A percentile compares a stretch with the other conserved stretches of the same genome.
Conservation (phyloP, 2,113 vertebrate genomes). For the Lampris incognitus region DNA sequence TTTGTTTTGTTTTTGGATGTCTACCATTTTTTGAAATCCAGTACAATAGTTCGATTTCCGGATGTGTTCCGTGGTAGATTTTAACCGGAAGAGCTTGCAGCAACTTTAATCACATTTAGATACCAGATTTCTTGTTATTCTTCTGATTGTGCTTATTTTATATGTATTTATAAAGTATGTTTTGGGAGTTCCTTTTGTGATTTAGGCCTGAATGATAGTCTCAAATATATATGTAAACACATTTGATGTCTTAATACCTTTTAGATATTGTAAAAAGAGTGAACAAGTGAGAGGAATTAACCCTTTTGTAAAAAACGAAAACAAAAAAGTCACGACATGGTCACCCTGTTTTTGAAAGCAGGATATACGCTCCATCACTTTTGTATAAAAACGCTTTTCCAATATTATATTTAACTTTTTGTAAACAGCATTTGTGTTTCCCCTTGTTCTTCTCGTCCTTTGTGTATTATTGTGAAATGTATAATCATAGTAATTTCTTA, state of each 20-base stretch:
- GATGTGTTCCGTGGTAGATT: slow-evolving; percentile 75
- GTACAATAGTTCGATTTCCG: slow-evolving; percentile 66
- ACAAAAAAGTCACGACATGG: slow-evolving; percentile 49
- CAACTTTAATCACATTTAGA: slow-evolving; percentile 78
- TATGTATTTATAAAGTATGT: slow-evolving; percentile 84
- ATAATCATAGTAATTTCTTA: slow-evolving; percentile 82
- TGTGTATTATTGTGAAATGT: slow-evolving; percentile 84
- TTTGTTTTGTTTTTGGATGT: slow-evolving; percentile 29
- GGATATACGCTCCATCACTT: slow-evolving; percentile 75
- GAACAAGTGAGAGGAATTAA: slow-evolving; percentile 71
- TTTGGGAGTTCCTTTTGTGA: slow-evolving; percentile 79
- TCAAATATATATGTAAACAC: slow-evolving; percentile 80
- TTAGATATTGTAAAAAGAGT: slow-evolving; percentile 85
- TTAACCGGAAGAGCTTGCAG: slow-evolving; percentile 76
- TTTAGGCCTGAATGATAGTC: slow-evolving; percentile 83
- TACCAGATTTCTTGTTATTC: slow-evolving; percentile 75
- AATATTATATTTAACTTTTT: slow-evolving; percentile 84
- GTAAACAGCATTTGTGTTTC: slow-evolving; percentile 79
- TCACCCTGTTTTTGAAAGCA: slow-evolving; percentile 75
- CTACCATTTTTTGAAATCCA: slow-evolving; percentile 43
- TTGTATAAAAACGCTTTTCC: slow-evolving; percentile 81
- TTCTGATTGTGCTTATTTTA: slow-evolving; percentile 81
- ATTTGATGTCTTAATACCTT: slow-evolving; percentile 86
- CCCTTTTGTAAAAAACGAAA: slow-evolving; percentile 74
- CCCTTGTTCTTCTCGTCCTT: slow-evolving; percentile 76